Conservation (phyloP, 2,797 vertebrate species). For the Sebastes itinus region DNA sequence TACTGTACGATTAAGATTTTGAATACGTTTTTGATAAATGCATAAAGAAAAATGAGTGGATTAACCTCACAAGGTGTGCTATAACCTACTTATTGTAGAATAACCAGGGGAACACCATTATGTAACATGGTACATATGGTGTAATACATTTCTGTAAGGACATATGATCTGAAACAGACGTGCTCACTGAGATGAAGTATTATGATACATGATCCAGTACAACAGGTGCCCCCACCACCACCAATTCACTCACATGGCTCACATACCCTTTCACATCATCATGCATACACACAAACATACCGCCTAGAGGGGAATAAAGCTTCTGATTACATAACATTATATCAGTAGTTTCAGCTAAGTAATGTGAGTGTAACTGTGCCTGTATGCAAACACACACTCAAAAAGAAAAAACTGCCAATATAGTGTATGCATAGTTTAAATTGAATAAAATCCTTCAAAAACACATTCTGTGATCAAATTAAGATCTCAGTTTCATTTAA, state of each 20-base stretch:
- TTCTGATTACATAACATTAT: constrained; percentile 16
- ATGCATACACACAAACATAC: neutral
- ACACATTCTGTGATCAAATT: neutral
- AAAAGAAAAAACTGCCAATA: no score
- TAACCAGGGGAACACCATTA: neutral
- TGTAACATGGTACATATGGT: constrained; percentile 18
- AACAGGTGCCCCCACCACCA: neutral
- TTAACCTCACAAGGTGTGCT: neutral
- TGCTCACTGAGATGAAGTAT: constrained; percentile 16
- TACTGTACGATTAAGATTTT: neutral
- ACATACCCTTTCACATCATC: neutral
- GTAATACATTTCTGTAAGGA: neutral
- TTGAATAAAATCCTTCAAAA: neutral
- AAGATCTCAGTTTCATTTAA: neutral
- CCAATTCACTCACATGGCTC: neutral
- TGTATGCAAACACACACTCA: neutral
- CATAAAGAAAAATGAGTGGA: neutral
- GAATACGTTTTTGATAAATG: neutral
- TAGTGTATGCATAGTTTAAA: neutral
- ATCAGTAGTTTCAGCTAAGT: neutral
- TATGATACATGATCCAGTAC: constrained; percentile 21
- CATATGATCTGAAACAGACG: constrained; percentile 23
- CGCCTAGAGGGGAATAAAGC: neutral
- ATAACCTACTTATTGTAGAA: neutral
- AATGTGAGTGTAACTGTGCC: neutral